Base-by-base conservation (phyloP, 2,888 invertebrate genomes). In the Sycophila texana region DNA sequence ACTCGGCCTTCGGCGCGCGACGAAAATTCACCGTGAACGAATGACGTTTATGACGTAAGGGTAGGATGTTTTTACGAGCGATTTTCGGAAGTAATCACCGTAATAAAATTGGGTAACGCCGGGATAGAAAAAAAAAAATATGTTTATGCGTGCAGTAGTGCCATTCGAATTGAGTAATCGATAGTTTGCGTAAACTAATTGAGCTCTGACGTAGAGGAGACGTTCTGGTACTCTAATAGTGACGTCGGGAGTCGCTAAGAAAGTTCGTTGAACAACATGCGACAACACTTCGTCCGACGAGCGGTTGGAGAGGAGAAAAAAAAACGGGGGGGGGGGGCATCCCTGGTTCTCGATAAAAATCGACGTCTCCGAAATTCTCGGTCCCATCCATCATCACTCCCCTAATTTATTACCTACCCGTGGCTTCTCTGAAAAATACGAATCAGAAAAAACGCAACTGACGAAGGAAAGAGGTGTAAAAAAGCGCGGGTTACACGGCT, bases 341-440 rank as follows among this genome's bases (percentile, higher is more conserved):
- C 5, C 30, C 60, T 51, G 39, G 60, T 20, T 39, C 26, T 68
- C 60, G 75, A 75, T 75, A 68, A 75, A 68, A 68, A 75, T 75
- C 60, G 68, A 60, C 60, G 68, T 68, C 65, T 16, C 75, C n/a
- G 18, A 30, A 58, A 60, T 20, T 30, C 53, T 51, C 47, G 18
- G 14, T 53, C 12, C 39, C 75, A 75, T 75, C 75, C 60, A 68
- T 75, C 75, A 74, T 74, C 57, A 16, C 74, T 58, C 22, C 49
- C 57, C 49, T 67, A 58, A 58, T 66, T 67, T 75, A 51, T 39
- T 51, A 30, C 39, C 60, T 39, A 20, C 18, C 53, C 60, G 61
- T n/a, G 60, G 49, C 16, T 67, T 39, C 20, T 68, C 58, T 1
- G 30, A 68, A 58, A 68, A 75, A 53, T 55, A 55, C 61, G 18